Percentiles rank a stretch among this genome's conserved stretches.
These are phyloP conservation scores for Lycophotia porphyrea DNA, from an alignment of 2,888 invertebrate genomes.

Conservation along the genomic window DNA sequence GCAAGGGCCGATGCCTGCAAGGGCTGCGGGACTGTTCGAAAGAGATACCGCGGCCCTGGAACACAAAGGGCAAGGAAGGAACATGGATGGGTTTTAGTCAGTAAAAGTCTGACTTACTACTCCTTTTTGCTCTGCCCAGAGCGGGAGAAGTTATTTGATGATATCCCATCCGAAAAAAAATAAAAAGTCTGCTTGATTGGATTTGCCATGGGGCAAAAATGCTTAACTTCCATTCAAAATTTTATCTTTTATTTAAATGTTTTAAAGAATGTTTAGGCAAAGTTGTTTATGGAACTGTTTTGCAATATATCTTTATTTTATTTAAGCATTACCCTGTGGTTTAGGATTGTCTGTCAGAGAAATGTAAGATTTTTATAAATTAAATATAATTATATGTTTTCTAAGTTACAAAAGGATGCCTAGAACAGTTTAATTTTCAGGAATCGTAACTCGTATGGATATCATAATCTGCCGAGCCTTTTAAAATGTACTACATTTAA, in stretches of 20 bases:
- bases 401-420: background rate
- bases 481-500: background rate
- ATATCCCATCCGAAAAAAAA: too few relatives aligned
- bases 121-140: too few relatives aligned
- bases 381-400: background rate
- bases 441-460: background rate
- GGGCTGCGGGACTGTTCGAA: too few relatives aligned
- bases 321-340: background rate
- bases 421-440: background rate
- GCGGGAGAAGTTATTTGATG: too few relatives aligned
- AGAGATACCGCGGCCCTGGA: too few relatives aligned
- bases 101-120: too few relatives aligned
- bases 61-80: too few relatives aligned
- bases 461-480: background rate
- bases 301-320: background rate
- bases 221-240: background rate
- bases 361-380: background rate
- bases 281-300: background rate
- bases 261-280: background rate
- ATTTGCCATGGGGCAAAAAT: background rate
- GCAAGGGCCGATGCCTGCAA: too few relatives aligned
- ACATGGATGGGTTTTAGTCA: too few relatives aligned
- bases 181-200: background rate
- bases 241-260: background rate
- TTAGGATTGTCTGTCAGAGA: background rate